Percentiles rank a stretch among this genome's conserved stretches.
Evolutionary conservation across 1,140 invertebrate species (phyloP).

Genomic region (Periplaneta americana): DNA sequence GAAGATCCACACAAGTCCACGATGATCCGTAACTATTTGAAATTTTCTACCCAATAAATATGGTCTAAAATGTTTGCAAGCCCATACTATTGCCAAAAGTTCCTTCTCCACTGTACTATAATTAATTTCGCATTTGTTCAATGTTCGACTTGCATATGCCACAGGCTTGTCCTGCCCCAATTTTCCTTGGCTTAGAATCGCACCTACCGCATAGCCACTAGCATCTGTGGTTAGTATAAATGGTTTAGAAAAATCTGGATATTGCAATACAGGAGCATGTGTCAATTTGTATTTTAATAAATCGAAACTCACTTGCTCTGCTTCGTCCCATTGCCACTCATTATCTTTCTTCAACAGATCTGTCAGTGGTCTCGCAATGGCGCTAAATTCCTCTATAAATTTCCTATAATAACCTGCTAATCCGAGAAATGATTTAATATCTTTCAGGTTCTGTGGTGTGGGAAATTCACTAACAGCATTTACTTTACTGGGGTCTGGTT

Average conservation of each 20-base stretch:
- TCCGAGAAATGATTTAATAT: constrained; percentile 27
- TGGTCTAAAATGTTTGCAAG: constrained; percentile 38
- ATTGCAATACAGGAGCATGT: constrained; percentile 32
- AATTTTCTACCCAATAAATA: constrained; percentile 38
- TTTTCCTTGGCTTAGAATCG: constrained; percentile 31
- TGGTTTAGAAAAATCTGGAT: constrained; percentile 31
- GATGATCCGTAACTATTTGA: constrained; percentile 35
- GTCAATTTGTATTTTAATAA: constrained; percentile 18
- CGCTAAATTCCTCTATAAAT: constrained; percentile 31
- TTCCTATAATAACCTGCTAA: constrained; percentile 30
- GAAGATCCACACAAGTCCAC: constrained; percentile 32
- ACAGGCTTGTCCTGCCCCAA: constrained; percentile 28
- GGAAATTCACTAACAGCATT: constrained; percentile 22
- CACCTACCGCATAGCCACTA: constrained; percentile 43
- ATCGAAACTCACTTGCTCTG: constrained; percentile 28
- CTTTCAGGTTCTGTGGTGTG: constrained; percentile 19
- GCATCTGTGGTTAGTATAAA: constrained; percentile 53
- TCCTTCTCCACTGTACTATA: constrained; percentile 33
- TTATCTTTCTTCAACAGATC: constrained; percentile 25
- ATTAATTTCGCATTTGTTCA: constrained; percentile 23
- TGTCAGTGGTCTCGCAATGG: constrained; percentile 24
- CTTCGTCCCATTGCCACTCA: constrained; percentile 28
- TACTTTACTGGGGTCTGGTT: constrained; percentile 21
- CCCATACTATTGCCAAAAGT: constrained; percentile 36
- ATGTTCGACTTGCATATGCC: constrained; percentile 26